These are phyloP conservation scores for Linepithema humile DNA, from an alignment of 1,140 invertebrate species.

Conservation along the genomic window DNA sequence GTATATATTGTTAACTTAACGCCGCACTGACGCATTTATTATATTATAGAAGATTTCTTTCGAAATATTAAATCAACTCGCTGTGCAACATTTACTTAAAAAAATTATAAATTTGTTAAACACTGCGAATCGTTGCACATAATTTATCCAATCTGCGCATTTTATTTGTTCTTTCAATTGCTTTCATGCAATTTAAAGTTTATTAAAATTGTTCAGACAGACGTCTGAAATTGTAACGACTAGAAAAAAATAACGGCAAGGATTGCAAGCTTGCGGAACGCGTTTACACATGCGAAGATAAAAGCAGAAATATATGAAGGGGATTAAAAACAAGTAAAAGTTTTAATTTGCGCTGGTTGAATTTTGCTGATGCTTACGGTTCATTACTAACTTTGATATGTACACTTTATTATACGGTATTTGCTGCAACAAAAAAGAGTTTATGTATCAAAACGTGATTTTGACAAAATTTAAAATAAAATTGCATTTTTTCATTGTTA, in stretches of 20 bases:
- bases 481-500: not conserved
- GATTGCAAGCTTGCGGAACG: not conserved
- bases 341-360: not conserved
- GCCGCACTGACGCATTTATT: not conserved
- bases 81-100: not conserved
- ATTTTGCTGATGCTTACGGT: not conserved
- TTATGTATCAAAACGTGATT: not conserved
- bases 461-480: not conserved
- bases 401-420: not conserved
- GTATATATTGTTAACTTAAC: not conserved
- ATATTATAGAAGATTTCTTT: not conserved
- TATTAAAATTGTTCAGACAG: not conserved
- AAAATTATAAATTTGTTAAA: not conserved
- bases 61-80: not conserved
- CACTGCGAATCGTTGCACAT: too few species aligned
- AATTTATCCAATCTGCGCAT: not conserved
- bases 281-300: not conserved
- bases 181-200: not conserved
- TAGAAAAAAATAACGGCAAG: not conserved
- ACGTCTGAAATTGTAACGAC: not conserved
- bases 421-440: not conserved
- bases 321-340: not conserved
- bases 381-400: not conserved
- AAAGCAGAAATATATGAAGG: not conserved
- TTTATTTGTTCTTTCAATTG: not conserved